Percentiles rank a stretch among this genome's conserved stretches.
These are phyloP conservation scores for Bagarius yarrelli DNA, from an alignment of 2,113 vertebrate species.

Conservation along the genomic window DNA sequence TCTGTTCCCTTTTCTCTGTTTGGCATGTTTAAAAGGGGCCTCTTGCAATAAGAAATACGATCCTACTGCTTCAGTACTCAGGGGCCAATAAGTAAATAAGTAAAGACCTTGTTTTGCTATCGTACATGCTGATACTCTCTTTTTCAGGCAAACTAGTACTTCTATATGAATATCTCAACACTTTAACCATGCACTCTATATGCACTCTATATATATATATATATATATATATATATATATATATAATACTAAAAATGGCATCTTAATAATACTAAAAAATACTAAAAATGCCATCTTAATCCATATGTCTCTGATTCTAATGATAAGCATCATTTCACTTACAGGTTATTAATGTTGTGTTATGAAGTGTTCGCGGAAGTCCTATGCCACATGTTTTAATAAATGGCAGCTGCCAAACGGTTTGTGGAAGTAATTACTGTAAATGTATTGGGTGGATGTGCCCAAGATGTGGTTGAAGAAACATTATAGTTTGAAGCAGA, in stretches of 20 bases:
- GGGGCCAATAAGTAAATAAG: conserved; percentile 30
- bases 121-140: background rate
- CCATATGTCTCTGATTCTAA: background rate
- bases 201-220: too few relatives aligned
- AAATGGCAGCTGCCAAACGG: background rate
- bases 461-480: too few relatives aligned
- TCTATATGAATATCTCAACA: background rate
- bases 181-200: background rate
- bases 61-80: conserved; percentile 30
- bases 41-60: conserved; percentile 43
- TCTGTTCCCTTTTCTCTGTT: conserved; percentile 20
- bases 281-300: background rate
- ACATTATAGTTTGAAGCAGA: background rate
- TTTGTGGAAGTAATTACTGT: background rate
- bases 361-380: background rate
- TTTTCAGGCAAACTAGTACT: background rate
- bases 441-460: background rate
- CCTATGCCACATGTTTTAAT: background rate
- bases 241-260: too few relatives aligned
- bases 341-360: background rate
- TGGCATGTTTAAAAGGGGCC: conserved; percentile 30
- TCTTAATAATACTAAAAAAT: too few relatives aligned
- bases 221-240: too few relatives aligned
- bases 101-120: background rate
- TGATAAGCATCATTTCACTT: background rate